Conservation (phyloP, 2,113 vertebrate species). For the Montifringilla adamsi region DNA sequence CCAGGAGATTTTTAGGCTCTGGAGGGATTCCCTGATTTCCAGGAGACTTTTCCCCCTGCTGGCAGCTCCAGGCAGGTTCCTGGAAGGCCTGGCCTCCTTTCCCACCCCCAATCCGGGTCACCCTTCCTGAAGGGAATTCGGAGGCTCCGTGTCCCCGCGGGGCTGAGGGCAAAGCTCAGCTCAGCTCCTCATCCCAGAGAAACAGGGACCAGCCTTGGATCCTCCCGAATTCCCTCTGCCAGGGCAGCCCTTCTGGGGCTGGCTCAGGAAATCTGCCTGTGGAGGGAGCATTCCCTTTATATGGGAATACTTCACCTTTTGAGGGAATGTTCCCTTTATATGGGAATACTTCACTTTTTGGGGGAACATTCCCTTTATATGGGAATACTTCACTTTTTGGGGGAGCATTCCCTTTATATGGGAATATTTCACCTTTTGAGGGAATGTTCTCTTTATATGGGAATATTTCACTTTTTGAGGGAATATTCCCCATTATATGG, state of each 20-base stretch:
- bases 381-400: no score
- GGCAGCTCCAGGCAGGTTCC: accelerated
- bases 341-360: no score
- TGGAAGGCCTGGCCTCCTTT: neutral
- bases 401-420: no score
- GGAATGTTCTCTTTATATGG: no score
- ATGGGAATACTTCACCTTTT: no score
- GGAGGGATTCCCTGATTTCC: neutral
- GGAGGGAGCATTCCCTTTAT: no score
- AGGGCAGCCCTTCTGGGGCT: no score
- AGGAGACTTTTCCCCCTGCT: neutral
- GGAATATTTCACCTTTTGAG: no score
- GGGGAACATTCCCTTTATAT: no score
- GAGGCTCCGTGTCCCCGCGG: accelerated
- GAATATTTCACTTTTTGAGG: neutral
- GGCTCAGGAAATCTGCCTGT: no score
- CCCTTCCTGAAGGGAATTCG: accelerated
- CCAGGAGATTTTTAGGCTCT: accelerated
- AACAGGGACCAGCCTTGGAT: accelerated
- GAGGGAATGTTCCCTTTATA: no score
- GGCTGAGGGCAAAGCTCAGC: neutral
- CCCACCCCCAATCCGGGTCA: neutral
- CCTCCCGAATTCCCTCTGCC: neutral
- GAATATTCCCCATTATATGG: no score
- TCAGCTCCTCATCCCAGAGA: accelerated